A percentile compares a stretch with the other conserved stretches of the same genome.
Conservation (phyloP, 2,797 vertebrate genomes). For the Sebastes aleutianus region DNA sequence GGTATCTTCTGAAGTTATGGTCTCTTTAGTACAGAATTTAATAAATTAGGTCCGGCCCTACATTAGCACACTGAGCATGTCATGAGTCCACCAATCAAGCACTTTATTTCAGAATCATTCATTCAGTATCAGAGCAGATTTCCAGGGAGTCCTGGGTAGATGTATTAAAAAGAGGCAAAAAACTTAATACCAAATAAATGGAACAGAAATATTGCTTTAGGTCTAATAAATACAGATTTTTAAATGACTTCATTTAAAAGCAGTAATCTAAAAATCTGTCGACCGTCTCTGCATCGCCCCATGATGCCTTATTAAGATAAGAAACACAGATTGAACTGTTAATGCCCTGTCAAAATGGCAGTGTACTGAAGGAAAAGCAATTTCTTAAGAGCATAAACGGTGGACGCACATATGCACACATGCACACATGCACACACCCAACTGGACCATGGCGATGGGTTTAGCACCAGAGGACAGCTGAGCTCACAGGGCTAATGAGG, state of each 20-base stretch:
- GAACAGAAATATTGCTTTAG: not conserved
- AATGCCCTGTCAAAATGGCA: constrained; percentile 5
- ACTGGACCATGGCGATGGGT: constrained; percentile 22
- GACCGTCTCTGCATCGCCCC: not conserved
- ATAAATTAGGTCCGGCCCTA: not conserved
- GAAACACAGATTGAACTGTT: constrained; percentile 15
- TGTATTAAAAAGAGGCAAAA: not conserved
- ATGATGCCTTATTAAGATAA: constrained; percentile 21
- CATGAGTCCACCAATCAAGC: not conserved
- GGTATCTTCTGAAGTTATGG: not conserved
- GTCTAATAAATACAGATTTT: constrained; percentile 12
- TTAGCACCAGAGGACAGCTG: constrained; percentile 60
- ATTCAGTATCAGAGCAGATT: not conserved
- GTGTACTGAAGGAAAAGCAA: not conserved
- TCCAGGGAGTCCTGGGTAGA: not conserved
- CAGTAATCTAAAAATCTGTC: constrained; percentile 11
- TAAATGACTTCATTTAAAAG: not conserved
- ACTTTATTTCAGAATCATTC: not conserved
- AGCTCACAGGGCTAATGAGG: constrained; percentile 67
- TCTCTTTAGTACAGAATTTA: not conserved
- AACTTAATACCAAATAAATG: constrained; percentile 9
- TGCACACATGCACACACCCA: constrained; percentile 35
- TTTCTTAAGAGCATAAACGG: constrained; percentile 17
- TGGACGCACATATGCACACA: not conserved
- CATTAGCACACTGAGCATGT: not conserved